Conservation (phyloP, 2,888 invertebrate genomes). For the Lochmaea crataegi region DNA sequence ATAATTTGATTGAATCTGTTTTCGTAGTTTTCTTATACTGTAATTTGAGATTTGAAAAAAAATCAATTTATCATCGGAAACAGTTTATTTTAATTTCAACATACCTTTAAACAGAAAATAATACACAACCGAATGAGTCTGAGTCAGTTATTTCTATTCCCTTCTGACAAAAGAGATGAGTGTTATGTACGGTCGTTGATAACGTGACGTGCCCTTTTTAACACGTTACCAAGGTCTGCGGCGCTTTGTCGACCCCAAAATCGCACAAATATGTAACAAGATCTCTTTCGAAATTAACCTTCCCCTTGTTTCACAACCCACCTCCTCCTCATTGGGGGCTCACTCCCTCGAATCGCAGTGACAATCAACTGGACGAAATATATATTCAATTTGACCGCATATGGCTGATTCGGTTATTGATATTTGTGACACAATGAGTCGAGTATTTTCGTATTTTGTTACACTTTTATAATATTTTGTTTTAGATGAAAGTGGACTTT, state of each 20-base stretch:
- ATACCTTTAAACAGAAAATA: background rate
- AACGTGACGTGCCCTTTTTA: slow-evolving; percentile 47
- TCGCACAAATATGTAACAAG: slow-evolving; percentile 49
- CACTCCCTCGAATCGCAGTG: slow-evolving; percentile 42
- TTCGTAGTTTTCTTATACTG: too few relatives aligned
- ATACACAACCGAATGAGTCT: background rate
- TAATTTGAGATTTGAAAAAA: too few relatives aligned
- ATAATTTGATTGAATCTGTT: too few relatives aligned
- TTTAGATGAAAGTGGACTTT: background rate
- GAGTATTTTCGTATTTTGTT: slow-evolving; percentile 8
- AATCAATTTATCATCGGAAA: background rate
- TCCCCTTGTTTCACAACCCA: slow-evolving; percentile 42
- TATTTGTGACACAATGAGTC: slow-evolving; percentile 38
- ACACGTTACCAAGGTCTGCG: slow-evolving; percentile 46
- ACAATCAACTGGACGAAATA: slow-evolving; percentile 46
- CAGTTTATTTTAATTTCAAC: background rate
- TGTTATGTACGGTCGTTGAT: slow-evolving; percentile 39
- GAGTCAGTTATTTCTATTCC: background rate
- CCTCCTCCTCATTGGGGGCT: slow-evolving; percentile 15
- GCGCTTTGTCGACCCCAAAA: slow-evolving; percentile 41
- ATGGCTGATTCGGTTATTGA: slow-evolving; percentile 45
- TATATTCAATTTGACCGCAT: slow-evolving; percentile 46
- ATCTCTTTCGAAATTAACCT: slow-evolving; percentile 51
- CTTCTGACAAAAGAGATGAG: slow-evolving; percentile 4
- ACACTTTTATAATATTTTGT: background rate